These are phyloP conservation scores for Rhopalosiphum maidis DNA, from an alignment of 1,140 invertebrate genomes.

Conservation along the genomic window DNA sequence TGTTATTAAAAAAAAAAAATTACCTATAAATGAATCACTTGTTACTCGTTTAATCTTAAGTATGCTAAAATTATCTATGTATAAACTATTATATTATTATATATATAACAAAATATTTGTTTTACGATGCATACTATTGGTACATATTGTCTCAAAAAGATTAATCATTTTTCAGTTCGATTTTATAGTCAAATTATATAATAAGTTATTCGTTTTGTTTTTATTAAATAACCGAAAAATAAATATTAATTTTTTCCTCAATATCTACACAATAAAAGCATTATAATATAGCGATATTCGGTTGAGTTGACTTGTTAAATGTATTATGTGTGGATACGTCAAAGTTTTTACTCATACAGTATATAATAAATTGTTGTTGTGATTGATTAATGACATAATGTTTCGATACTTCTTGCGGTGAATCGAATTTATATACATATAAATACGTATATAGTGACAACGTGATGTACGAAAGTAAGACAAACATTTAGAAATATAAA, in stretches of 20 bases:
- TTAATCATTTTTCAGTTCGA: neutral
- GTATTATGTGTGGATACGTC: neutral
- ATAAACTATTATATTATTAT: too few relatives aligned
- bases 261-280: neutral
- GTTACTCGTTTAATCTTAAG: neutral
- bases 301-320: conserved; percentile 11
- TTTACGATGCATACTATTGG: neutral
- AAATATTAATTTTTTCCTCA: neutral
- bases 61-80: neutral
- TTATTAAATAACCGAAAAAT: neutral
- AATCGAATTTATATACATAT: neutral
- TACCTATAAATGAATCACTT: neutral
- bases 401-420: neutral
- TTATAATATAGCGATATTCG: neutral
- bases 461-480: neutral
- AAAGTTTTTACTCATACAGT: conserved; percentile 22
- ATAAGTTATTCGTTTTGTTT: conserved; percentile 20
- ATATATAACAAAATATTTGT: too few relatives aligned
- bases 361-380: conserved; percentile 4
- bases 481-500: neutral
- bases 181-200: neutral
- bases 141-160: neutral
- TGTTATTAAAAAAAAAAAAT: neutral
- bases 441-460: neutral
- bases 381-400: conserved; percentile 19